A percentile compares a stretch with the other conserved stretches of the same genome.
These are phyloP conservation scores for Aptenodytes patagonicus DNA, from an alignment of 2,113 vertebrate species.

Conservation along the genomic window DNA sequence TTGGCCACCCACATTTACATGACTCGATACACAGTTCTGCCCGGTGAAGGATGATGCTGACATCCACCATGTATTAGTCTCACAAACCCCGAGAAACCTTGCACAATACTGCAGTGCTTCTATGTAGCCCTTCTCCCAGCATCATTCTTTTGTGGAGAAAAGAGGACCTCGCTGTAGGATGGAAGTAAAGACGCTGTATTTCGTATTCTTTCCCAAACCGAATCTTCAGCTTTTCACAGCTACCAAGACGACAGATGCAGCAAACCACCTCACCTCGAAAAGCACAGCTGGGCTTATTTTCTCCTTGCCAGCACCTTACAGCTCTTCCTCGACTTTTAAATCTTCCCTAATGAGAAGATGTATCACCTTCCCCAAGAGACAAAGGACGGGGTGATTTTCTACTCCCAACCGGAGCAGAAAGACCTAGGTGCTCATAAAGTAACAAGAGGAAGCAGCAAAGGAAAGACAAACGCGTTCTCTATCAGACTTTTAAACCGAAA, in stretches of 20 bases:
- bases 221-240: background rate
- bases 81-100: background rate
- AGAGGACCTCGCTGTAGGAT: background rate
- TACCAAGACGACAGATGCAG: background rate
- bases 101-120: background rate
- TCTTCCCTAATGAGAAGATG: background rate
- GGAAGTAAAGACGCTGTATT: fast-evolving
- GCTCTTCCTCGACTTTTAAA: background rate
- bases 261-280: background rate
- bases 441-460: background rate
- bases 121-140: background rate
- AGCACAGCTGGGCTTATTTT: background rate
- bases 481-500: background rate
- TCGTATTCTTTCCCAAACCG: background rate
- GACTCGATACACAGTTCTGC: background rate
- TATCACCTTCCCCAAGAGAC: background rate
- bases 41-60: background rate
- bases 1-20: background rate
- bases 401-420: background rate
- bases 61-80: background rate
- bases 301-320: background rate
- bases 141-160: background rate
- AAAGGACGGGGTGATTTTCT: background rate
- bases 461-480: background rate
- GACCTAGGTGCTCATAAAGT: background rate